These are phyloP conservation scores for Calcarius lapponicus DNA, from an alignment of 2,797 vertebrate genomes.

Conservation along the genomic window DNA sequence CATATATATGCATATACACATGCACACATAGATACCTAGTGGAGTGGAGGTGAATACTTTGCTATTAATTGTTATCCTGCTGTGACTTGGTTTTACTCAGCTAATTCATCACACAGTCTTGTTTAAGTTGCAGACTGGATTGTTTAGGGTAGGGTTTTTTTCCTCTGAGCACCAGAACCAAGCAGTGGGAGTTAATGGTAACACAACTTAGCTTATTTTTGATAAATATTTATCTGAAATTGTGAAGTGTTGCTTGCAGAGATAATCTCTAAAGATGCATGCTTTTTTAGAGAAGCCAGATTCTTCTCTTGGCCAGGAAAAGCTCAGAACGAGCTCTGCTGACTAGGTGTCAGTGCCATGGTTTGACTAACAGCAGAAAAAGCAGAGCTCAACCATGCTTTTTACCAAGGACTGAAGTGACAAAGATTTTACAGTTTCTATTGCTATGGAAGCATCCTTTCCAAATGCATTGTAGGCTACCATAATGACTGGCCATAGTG, in stretches of 20 bases:
- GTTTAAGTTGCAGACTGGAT: not conserved
- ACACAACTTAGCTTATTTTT: not conserved
- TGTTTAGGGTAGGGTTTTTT: not conserved
- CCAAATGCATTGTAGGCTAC: not conserved
- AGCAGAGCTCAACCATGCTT: not conserved
- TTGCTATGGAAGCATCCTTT: not conserved
- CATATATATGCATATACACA: not conserved
- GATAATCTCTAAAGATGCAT: not conserved
- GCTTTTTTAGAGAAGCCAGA: not conserved
- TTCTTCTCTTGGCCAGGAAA: not conserved
- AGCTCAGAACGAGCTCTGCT: not conserved
- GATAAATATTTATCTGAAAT: slow-evolving; percentile 36
- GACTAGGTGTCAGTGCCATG: not conserved
- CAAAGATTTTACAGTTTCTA: not conserved
- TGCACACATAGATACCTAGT: not conserved
- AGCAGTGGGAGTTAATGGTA: not conserved
- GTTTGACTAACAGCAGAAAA: not conserved
- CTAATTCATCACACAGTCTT: not conserved
- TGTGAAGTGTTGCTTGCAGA: not conserved
- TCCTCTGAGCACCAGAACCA: not conserved
- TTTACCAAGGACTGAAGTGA: not conserved
- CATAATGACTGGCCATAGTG: not conserved
- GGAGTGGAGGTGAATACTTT: not conserved
- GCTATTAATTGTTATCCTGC: not conserved
- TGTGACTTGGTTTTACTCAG: not conserved